Base-by-base conservation (phyloP, 53 echinoderm and acorn worm species). In the Apostichopus leukothele region DNA sequence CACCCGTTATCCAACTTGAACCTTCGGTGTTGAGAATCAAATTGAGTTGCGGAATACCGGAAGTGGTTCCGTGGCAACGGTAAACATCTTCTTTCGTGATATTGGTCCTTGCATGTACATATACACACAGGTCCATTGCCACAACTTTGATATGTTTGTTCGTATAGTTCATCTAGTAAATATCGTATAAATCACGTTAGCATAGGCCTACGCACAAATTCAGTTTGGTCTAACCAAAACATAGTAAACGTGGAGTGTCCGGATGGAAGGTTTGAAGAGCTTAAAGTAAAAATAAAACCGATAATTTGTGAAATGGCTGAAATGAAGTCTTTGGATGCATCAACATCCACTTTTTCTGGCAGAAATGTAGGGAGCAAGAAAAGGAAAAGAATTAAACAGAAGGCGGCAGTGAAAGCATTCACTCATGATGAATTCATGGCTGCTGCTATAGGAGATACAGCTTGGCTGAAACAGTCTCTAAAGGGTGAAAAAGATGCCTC, bases 341-440 rank as follows among this genome's bases (percentile, higher is more conserved):
- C 81, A 81, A 19, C 59, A 7, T 81, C 81, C 5, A 81, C 81
- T 10, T 81, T 81, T 81, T 81, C 81, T 5, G 54, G 81, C 55
- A 81, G 59, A 54, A 81, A 81, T 52, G 81, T 54, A 22, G 79
- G 39, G 63, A 63, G 12, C 4, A 63, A 63, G 63, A 63, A 13
- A 63, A 63, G 13, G 26, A 67, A 13, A 63, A 26, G 75, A 75
- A 52, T 75, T 4, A 74, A 53, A 75, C 88, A 54, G 88, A 74
- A 52, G 11, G 52, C 74, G 18, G 86, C 86, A 39, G 88, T 87
- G 75, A 75, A 74, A 71, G 88, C 16, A 18, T 91, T 91, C 83
- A 92, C 92, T 27, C 90, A 90, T 53, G 99, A 99, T 90, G 99
- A 99, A 79, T 99, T 96, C 73, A 99, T 99, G 99, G 99, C 99